A percentile compares a stretch with the other conserved stretches of the same genome.
phyloP scores from a whole-genome alignment of 2,888 invertebrate species.

The Agrenia bidenticulata region DNA sequence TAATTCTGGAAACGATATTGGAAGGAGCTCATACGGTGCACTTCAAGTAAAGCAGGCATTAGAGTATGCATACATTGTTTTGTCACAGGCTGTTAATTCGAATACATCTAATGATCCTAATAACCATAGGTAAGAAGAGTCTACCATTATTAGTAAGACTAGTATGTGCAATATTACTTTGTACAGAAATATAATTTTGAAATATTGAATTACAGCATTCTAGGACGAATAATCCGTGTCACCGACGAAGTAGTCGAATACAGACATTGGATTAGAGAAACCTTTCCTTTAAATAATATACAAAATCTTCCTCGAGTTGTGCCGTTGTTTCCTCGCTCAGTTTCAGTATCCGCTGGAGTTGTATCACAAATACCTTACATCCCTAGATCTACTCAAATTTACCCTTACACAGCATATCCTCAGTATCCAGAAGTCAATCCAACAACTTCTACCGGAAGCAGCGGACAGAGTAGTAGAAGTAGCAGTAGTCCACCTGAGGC shows the following conservation, averaged over 20 bases:
- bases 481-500: slow-evolving; percentile 29
- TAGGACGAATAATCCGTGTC: slow-evolving; percentile 88
- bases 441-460: slow-evolving; percentile 37
- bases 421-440: slow-evolving; percentile 26
- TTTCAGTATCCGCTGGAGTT: background rate
- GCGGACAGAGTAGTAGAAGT: slow-evolving; percentile 41
- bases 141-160: no score
- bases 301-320: slow-evolving; percentile 20
- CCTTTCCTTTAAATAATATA: slow-evolving; percentile 55
- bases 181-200: no score
- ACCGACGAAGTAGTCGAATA: slow-evolving; percentile 87
- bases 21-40: slow-evolving; percentile 88
- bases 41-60: slow-evolving; percentile 89
- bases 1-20: slow-evolving; percentile 94
- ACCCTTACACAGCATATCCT: slow-evolving; percentile 25
- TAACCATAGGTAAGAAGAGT: slow-evolving; percentile 58
- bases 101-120: slow-evolving; percentile 60
- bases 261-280: slow-evolving; percentile 67
- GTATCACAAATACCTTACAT: no score
- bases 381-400: no score
- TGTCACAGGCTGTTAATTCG: slow-evolving; percentile 72
- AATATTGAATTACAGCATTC: slow-evolving; percentile 70
- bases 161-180: no score
- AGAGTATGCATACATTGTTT: slow-evolving; percentile 88
- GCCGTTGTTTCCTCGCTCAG: slow-evolving; percentile 4